Evolutionary conservation across 2,888 invertebrate genomes (phyloP).

Genomic region (Apomyelois bistriatella): DNA sequence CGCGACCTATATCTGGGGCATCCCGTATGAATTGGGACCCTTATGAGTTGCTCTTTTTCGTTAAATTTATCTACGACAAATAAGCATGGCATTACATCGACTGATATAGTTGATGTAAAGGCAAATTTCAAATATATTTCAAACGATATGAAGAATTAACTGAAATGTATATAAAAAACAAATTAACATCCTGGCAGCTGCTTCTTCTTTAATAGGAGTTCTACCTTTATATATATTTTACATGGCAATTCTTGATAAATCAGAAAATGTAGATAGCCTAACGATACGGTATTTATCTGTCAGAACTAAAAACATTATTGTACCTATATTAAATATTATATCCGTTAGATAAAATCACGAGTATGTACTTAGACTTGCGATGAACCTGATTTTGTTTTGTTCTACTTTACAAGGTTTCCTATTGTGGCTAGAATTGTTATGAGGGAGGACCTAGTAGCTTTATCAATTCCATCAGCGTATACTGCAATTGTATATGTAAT

Average conservation of each 20-base stretch:
- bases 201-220: too few species aligned
- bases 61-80: neutral
- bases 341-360: neutral
- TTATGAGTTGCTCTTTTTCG: constrained; percentile 10
- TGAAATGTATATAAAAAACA: too few species aligned
- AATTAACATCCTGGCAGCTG: too few species aligned
- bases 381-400: constrained; percentile 7
- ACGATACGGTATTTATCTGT: too few species aligned
- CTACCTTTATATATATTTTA: too few species aligned
- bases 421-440: constrained; percentile 8
- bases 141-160: too few species aligned
- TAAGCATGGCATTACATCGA: neutral
- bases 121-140: neutral
- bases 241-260: too few species aligned
- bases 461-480: constrained; percentile 11
- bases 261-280: too few species aligned
- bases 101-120: too few species aligned
- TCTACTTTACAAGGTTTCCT: constrained; percentile 8
- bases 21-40: constrained; percentile 13
- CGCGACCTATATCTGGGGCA: constrained; percentile 21
- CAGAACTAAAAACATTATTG: too few species aligned
- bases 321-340: too few species aligned
- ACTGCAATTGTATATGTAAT: constrained; percentile 3
- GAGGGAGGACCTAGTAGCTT: constrained; percentile 4
- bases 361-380: neutral